These are phyloP conservation scores for Trichoplax adhaerens DNA, from an alignment of 37 sponge, comb jelly and placozoan genomes.

Conservation along the genomic window DNA sequence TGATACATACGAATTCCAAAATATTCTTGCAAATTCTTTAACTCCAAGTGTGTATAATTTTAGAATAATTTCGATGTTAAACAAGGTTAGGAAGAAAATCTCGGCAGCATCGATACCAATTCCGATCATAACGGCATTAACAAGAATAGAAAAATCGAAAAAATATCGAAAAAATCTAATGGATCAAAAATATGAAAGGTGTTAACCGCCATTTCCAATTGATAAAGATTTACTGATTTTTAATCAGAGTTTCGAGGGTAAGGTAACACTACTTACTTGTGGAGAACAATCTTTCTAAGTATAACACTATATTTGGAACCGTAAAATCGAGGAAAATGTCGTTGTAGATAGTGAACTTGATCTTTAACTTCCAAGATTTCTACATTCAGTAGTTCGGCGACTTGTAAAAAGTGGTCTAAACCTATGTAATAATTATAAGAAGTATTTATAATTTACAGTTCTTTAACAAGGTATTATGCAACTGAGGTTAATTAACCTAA, in stretches of 20 bases:
- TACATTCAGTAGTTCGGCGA: too few species aligned
- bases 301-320: too few species aligned
- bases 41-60: constrained; percentile 20
- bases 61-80: constrained; percentile 21
- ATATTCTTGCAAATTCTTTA: constrained; percentile 2
- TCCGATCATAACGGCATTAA: constrained; percentile 4
- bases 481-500: too few species aligned
- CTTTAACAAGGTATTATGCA: too few species aligned
- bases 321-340: too few species aligned
- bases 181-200: not conserved
- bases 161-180: constrained; percentile 8
- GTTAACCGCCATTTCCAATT: not conserved
- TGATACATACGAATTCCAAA: constrained; percentile 20
- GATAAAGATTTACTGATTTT: not conserved
- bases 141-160: constrained; percentile 19
- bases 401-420: too few species aligned
- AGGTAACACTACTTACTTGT: constrained; percentile 2
- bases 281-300: constrained; percentile 1
- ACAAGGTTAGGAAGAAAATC: constrained; percentile 18
- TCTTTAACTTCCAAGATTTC: too few species aligned
- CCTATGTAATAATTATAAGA: too few species aligned
- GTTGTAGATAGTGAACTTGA: too few species aligned
- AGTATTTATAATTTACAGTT: too few species aligned
- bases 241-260: constrained; percentile 4
- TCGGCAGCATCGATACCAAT: constrained; percentile 5